Conservation (phyloP, 2,888 invertebrate species). For the Enchytraeus crypticus region DNA sequence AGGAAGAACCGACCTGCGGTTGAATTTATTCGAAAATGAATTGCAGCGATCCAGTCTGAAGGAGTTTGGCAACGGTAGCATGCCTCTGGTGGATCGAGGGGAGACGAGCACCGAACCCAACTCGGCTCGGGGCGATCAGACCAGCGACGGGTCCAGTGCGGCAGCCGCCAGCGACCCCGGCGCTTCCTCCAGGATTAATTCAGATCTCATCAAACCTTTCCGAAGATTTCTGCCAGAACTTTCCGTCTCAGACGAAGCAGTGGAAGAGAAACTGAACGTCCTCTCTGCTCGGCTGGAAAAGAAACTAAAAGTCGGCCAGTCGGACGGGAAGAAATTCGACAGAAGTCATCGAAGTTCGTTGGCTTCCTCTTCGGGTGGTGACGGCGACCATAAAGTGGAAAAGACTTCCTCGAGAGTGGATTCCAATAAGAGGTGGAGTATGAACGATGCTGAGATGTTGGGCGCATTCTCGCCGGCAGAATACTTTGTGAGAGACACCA, state of each 20-base stretch:
- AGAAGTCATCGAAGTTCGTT: no score
- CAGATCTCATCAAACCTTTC: background rate
- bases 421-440: background rate
- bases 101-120: no score
- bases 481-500: no score
- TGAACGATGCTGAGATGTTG: no score
- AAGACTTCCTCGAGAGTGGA: background rate
- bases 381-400: background rate
- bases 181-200: background rate
- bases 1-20: no score
- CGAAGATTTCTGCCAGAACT: slow-evolving; percentile 8
- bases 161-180: background rate
- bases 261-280: slow-evolving; percentile 4
- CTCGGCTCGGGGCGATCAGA: no score
- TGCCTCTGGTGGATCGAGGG: no score
- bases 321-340: background rate
- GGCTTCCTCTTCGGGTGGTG: no score
- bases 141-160: background rate
- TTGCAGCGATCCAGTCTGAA: no score
- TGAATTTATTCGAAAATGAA: no score
- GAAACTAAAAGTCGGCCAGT: background rate
- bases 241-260: background rate
- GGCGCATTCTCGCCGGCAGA: no score
- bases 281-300: background rate
- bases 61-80: no score